Evolutionary conservation across 2,113 vertebrate genomes (phyloP).

Genomic region (Labeo rohita): DNA sequence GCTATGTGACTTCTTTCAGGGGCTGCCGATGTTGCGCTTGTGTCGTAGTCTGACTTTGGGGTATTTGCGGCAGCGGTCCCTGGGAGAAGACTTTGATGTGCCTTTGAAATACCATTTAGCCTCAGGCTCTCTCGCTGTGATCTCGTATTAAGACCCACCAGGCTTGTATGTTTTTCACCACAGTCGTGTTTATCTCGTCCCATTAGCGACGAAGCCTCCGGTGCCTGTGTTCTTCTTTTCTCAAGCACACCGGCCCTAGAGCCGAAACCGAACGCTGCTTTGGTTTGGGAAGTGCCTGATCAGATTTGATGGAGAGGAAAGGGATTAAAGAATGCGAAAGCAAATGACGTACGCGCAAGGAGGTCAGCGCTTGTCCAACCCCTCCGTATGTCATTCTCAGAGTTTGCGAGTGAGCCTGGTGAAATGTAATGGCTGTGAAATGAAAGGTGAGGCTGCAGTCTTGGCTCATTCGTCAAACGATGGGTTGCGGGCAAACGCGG

Average conservation of each 20-base stretch:
- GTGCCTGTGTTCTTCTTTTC: constrained; percentile 11
- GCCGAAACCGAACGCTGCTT: neutral
- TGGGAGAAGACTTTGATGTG: constrained; percentile 43
- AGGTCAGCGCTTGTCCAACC: constrained; percentile 24
- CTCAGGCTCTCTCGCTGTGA: constrained; percentile 33
- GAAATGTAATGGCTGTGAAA: constrained; percentile 41
- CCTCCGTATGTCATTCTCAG: constrained; percentile 36
- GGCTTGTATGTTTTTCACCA: constrained; percentile 39
- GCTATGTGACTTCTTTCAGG: constrained; percentile 1
- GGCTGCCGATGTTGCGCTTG: neutral
- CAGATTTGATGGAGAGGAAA: constrained; percentile 37
- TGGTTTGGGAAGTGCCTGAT: neutral
- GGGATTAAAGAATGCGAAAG: constrained; percentile 14
- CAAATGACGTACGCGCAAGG: neutral
- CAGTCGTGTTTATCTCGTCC: constrained; percentile 21
- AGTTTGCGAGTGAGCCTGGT: neutral
- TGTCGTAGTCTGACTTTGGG: constrained; percentile 25
- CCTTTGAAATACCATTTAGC: constrained; percentile 46
- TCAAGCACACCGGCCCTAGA: neutral
- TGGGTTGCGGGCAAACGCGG: constrained; percentile 13
- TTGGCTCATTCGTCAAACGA: constrained; percentile 33
- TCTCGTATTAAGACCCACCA: constrained; percentile 50
- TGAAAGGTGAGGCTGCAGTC: constrained; percentile 40
- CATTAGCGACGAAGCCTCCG: constrained; percentile 35
- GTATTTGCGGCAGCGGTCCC: constrained; percentile 41